Conservation (phyloP, 2,797 vertebrate genomes). For the Enteromius treurensis region DNA sequence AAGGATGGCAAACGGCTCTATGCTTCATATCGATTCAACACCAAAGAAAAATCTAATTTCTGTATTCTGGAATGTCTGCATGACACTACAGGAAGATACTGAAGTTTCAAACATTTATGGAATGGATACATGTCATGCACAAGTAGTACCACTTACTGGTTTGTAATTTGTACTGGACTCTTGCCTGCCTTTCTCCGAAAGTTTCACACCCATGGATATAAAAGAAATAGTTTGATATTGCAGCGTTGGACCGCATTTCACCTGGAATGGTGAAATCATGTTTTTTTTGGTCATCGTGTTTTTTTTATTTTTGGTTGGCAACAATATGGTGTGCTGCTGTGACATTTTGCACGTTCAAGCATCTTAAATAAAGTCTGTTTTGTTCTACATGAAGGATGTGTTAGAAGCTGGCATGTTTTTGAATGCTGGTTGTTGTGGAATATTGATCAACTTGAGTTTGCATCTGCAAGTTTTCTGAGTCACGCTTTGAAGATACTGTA, state of each 20-base stretch:
- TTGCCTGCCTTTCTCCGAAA: slow-evolving; percentile 29
- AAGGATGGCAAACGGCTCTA: slow-evolving; percentile 73
- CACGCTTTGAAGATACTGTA: slow-evolving; percentile 37
- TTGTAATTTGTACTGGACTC: slow-evolving; percentile 41
- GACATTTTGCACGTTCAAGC: slow-evolving; percentile 37
- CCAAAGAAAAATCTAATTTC: slow-evolving; percentile 79
- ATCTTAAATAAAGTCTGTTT: slow-evolving; percentile 16
- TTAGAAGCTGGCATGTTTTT: slow-evolving; percentile 45
- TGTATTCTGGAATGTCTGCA: slow-evolving; percentile 49
- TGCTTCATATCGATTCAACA: slow-evolving; percentile 76
- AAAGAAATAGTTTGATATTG: slow-evolving; percentile 56
- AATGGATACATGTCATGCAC: slow-evolving; percentile 44
- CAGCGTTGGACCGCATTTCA: slow-evolving; percentile 57
- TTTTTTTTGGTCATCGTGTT: slow-evolving; percentile 2
- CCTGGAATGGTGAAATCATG: slow-evolving; percentile 31
- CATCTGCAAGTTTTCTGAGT: slow-evolving; percentile 46
- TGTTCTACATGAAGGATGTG: not conserved
- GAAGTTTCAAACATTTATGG: slow-evolving; percentile 77
- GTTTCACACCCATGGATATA: not conserved
- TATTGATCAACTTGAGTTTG: slow-evolving; percentile 25
- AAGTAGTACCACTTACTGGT: slow-evolving; percentile 46
- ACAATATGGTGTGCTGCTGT: slow-evolving; percentile 39
- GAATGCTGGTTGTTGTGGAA: slow-evolving; percentile 37
- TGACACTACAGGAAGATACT: slow-evolving; percentile 51
- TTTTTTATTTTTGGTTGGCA: not conserved